A percentile compares a stretch with the other conserved stretches of the same genome.
Conservation (phyloP, 1,140 invertebrate species). For the Drosophila kohkoa region DNA sequence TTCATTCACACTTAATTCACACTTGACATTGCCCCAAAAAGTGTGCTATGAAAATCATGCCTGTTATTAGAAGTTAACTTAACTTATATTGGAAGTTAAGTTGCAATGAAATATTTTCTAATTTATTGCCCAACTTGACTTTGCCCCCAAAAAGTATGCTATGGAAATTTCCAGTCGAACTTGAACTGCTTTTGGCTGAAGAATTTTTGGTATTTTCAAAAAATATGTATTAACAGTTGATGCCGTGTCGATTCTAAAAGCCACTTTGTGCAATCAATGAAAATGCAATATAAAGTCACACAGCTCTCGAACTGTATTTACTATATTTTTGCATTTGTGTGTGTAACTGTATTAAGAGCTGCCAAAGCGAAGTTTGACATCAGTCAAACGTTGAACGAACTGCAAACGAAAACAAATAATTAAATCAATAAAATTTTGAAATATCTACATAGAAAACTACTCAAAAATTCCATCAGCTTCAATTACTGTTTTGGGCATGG, state of each 20-base stretch:
- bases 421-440: slow-evolving; percentile 79
- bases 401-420: slow-evolving; percentile 57
- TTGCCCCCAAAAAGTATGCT: not conserved
- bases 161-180: not conserved
- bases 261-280: not conserved
- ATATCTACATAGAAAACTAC: slow-evolving; percentile 66
- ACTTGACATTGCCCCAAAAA: not conserved
- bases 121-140: no score
- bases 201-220: no score
- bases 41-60: not conserved
- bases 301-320: slow-evolving; percentile 1
- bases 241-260: not conserved
- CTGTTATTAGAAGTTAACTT: no score
- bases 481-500: slow-evolving; percentile 54
- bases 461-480: slow-evolving; percentile 77
- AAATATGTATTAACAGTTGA: no score
- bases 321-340: not conserved
- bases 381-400: slow-evolving; percentile 27
- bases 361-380: slow-evolving; percentile 11
- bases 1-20: not conserved
- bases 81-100: no score
- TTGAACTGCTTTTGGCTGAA: no score
- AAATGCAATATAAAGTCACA: not conserved
- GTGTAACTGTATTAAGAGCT: slow-evolving; percentile 24
- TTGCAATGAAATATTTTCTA: no score